Percentiles rank a stretch among this genome's conserved stretches.
phyloP scores from a whole-genome alignment of 2,888 invertebrate species.

The Lamellibrachia satsuma region DNA sequence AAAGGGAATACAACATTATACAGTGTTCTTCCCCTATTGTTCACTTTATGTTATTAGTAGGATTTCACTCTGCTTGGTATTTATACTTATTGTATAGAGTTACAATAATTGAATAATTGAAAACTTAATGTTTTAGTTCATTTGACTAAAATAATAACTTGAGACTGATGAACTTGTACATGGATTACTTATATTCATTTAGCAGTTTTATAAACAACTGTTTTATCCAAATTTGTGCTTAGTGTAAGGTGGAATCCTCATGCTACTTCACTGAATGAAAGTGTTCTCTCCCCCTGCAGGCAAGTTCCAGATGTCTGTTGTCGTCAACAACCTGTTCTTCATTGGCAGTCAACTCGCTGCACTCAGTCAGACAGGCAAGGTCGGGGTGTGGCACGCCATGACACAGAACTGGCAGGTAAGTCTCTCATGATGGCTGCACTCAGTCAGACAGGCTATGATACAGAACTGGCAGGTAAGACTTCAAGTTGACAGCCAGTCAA shows the following conservation, averaged over 20 bases:
- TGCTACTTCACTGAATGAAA: neutral
- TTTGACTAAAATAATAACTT: neutral
- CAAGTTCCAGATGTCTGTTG: constrained; percentile 85
- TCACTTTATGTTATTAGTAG: no score
- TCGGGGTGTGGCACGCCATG: constrained; percentile 99
- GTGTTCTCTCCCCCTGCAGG: constrained; percentile 69
- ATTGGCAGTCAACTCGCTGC: constrained; percentile 98
- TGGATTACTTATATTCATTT: neutral
- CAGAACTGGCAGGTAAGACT: neutral
- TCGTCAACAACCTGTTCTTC: constrained; percentile 95
- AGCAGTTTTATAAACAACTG: neutral
- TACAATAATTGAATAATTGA: no score
- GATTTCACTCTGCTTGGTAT: no score
- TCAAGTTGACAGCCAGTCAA: no score
- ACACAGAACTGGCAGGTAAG: constrained; percentile 93
- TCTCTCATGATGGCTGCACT: neutral
- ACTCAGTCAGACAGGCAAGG: constrained; percentile 87
- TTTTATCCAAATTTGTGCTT: neutral
- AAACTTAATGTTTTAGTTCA: no score
- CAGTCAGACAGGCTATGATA: neutral
- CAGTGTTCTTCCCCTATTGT: no score
- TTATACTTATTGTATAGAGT: no score
- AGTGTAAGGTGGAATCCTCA: neutral
- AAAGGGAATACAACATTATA: no score
- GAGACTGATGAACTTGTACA: neutral